phyloP scores from a whole-genome alignment of 1,140 invertebrate genomes.

The Heterodera carotae region DNA sequence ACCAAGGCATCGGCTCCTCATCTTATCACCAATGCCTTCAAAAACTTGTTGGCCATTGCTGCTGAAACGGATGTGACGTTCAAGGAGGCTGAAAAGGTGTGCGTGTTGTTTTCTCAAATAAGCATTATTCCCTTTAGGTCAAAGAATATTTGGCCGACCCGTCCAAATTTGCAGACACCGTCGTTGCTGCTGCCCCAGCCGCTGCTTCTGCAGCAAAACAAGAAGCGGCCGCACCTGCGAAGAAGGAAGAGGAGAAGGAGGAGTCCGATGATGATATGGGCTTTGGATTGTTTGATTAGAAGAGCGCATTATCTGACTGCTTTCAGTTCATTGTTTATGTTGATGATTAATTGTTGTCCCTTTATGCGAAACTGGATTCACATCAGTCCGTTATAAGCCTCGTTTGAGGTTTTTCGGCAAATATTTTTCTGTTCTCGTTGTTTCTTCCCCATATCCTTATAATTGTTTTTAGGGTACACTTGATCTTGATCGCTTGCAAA shows the following conservation, averaged over 20 bases:
- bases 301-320: conserved; percentile 37
- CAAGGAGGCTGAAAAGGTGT: conserved; percentile 84
- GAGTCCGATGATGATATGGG: conserved; percentile 69
- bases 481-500: no score
- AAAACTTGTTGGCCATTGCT: conserved; percentile 92
- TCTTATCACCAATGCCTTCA: conserved; percentile 95
- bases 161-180: conserved; percentile 67
- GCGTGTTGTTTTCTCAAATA: neutral
- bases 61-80: conserved; percentile 92
- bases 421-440: conserved; percentile 7
- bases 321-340: conserved; percentile 15
- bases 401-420: conserved; percentile 26
- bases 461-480: no score
- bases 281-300: conserved; percentile 70
- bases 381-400: no score
- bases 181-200: conserved; percentile 58
- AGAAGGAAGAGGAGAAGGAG: conserved; percentile 67
- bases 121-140: conserved; percentile 65
- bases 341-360: conserved; percentile 36
- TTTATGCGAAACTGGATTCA: neutral
- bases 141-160: conserved; percentile 69
- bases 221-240: conserved; percentile 51
- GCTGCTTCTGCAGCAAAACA: conserved; percentile 55
- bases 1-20: conserved; percentile 94
- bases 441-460: conserved; percentile 34